These are phyloP conservation scores for Acrocyrtus sp. DNA, from an alignment of 2,888 invertebrate genomes.

Conservation along the genomic window DNA sequence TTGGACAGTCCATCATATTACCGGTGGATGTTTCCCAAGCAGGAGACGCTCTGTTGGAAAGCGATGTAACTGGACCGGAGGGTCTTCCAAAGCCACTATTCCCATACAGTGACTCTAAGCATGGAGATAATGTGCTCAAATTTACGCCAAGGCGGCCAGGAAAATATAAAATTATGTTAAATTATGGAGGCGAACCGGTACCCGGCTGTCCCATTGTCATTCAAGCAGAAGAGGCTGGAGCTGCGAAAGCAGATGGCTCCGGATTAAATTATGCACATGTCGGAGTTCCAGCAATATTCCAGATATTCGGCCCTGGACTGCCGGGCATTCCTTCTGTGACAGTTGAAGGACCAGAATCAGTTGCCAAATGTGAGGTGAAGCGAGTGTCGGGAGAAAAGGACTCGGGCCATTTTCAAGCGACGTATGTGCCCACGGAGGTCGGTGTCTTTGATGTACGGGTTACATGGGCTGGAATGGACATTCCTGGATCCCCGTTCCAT, in stretches of 20 bases:
- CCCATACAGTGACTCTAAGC: conserved; percentile 72
- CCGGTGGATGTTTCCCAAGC: conserved; percentile 84
- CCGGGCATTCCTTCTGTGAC: conserved; percentile 69
- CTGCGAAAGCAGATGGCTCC: conserved; percentile 72
- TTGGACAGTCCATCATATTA: conserved; percentile 84
- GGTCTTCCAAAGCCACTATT: conserved; percentile 85
- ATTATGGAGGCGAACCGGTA: conserved; percentile 71
- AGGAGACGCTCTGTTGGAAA: conserved; percentile 86
- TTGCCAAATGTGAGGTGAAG: conserved; percentile 65
- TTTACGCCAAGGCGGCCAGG: conserved; percentile 88
- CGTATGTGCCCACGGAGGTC: conserved; percentile 90
- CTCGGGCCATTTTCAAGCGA: conserved; percentile 84
- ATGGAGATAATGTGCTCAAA: conserved; percentile 81
- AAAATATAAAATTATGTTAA: conserved; percentile 74
- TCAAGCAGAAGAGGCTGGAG: conserved; percentile 71
- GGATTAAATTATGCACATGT: conserved; percentile 71
- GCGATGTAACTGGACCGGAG: conserved; percentile 86
- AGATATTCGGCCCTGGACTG: conserved; percentile 68
- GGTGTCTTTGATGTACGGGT: conserved; percentile 91
- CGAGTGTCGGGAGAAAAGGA: conserved; percentile 64
- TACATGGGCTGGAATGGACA: conserved; percentile 71
- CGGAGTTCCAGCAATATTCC: conserved; percentile 70
- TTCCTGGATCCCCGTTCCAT: conserved; percentile 83
- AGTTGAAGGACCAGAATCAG: conserved; percentile 73
- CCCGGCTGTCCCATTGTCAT: conserved; percentile 71